Conservation (phyloP, 2,888 invertebrate species). For the Eupithecia subumbrata region DNA sequence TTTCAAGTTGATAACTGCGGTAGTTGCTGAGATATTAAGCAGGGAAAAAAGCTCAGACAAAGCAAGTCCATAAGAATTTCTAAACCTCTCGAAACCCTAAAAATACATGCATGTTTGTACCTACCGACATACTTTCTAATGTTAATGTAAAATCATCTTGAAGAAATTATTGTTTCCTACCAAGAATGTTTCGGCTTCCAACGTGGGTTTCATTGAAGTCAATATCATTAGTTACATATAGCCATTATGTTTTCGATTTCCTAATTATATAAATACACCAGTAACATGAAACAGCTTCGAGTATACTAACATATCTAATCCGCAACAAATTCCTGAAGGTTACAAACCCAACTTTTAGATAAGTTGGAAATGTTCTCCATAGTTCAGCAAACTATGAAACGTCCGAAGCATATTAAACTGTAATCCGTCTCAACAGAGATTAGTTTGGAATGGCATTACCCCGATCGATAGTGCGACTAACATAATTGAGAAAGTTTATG, state of each 20-base stretch:
- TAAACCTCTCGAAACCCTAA: no score
- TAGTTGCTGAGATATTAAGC: no score
- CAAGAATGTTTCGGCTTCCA: background rate
- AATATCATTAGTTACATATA: background rate
- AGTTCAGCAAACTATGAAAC: background rate
- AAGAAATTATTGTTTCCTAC: background rate
- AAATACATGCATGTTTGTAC: background rate
- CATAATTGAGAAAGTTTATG: conserved; percentile 38
- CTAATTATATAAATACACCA: background rate
- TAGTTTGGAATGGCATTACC: conserved; percentile 21
- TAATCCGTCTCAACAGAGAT: conserved; percentile 20
- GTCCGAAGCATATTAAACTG: conserved; percentile 19
- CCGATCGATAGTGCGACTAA: conserved; percentile 32
- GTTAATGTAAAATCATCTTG: background rate
- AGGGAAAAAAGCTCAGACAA: no score
- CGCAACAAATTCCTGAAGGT: background rate
- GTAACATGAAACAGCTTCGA: background rate
- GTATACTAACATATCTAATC: background rate
- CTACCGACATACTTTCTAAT: background rate
- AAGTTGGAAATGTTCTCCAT: background rate
- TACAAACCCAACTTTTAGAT: background rate
- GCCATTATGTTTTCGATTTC: background rate
- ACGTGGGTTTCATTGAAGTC: background rate
- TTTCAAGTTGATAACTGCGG: no score
- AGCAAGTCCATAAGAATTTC: no score